Conservation (phyloP, 2,113 vertebrate genomes). For the Poecile atricapillus region DNA sequence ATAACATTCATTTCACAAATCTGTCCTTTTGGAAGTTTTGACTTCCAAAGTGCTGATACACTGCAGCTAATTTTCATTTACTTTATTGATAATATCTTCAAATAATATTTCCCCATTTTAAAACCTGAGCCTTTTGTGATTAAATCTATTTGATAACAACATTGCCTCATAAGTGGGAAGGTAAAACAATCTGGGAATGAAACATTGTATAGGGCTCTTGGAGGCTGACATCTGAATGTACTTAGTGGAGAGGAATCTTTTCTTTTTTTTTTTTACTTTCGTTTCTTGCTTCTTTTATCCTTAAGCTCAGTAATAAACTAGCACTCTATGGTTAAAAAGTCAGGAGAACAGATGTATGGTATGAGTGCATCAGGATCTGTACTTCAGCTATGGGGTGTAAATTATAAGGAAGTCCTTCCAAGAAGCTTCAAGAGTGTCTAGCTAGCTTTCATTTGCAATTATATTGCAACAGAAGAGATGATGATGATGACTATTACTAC, state of each 20-base stretch:
- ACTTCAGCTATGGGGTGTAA: conserved; percentile 54
- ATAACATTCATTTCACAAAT: not conserved
- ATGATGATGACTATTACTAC: not conserved
- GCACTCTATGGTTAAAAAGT: conserved; percentile 84
- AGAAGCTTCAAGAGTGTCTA: not conserved
- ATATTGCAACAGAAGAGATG: not conserved
- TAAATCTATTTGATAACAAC: conserved; percentile 44
- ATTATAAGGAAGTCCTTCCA: conserved; percentile 17
- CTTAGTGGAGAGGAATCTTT: conserved; percentile 73
- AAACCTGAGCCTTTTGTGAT: conserved; percentile 1
- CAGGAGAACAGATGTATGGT: conserved; percentile 76
- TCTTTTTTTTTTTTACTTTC: conserved; percentile 68
- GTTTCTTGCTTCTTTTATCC: conserved; percentile 82
- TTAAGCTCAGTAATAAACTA: conserved; percentile 85
- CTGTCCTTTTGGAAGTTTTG: not conserved
- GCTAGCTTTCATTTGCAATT: not conserved
- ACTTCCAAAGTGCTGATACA: not conserved
- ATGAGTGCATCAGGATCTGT: conserved; percentile 55
- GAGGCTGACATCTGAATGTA: conserved; percentile 79
- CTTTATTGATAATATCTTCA: conserved; percentile 8
- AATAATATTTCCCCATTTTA: not conserved
- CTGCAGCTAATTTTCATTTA: not conserved
- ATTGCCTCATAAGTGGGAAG: conserved; percentile 21
- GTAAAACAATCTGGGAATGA: conserved; percentile 44
- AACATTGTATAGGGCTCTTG: not conserved